A percentile compares a stretch with the other conserved stretches of the same genome.
Evolutionary conservation across 2,797 vertebrate genomes (phyloP).

Genomic region (Varecia variegata): DNA sequence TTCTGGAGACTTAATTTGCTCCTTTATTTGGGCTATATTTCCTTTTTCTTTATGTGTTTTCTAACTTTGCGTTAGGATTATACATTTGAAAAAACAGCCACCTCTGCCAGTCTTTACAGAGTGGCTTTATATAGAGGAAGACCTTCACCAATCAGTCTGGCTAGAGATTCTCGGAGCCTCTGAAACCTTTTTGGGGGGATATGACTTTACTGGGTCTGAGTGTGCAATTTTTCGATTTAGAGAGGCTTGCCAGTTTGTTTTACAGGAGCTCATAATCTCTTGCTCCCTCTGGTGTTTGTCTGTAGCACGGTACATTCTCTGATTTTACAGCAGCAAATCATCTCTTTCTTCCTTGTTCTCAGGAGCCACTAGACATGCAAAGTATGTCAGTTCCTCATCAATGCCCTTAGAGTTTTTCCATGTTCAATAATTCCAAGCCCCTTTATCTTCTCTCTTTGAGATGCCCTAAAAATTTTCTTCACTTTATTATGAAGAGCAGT

Average conservation of each 20-base stretch:
- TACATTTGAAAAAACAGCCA: background rate
- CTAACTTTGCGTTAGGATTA: background rate
- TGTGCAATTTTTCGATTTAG: background rate
- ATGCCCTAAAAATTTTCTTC: background rate
- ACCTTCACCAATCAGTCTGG: background rate
- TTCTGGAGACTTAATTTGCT: background rate
- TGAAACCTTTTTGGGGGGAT: background rate
- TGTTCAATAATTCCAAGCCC: background rate
- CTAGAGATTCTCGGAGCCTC: background rate
- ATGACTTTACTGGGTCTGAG: background rate
- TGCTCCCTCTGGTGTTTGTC: background rate
- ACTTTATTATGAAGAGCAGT: background rate
- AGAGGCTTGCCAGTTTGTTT: background rate
- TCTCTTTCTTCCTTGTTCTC: background rate
- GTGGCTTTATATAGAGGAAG: background rate
- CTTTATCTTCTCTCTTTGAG: background rate
- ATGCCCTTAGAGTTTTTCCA: background rate
- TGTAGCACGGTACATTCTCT: background rate
- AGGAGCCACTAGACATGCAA: background rate
- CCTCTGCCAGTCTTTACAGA: background rate
- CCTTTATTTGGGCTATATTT: background rate
- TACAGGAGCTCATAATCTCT: background rate
- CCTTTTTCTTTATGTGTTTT: background rate
- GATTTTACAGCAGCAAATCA: background rate
- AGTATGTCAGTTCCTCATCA: background rate